phyloP scores from a whole-genome alignment of 2,113 vertebrate genomes.

The Sphyrna mokarran region DNA sequence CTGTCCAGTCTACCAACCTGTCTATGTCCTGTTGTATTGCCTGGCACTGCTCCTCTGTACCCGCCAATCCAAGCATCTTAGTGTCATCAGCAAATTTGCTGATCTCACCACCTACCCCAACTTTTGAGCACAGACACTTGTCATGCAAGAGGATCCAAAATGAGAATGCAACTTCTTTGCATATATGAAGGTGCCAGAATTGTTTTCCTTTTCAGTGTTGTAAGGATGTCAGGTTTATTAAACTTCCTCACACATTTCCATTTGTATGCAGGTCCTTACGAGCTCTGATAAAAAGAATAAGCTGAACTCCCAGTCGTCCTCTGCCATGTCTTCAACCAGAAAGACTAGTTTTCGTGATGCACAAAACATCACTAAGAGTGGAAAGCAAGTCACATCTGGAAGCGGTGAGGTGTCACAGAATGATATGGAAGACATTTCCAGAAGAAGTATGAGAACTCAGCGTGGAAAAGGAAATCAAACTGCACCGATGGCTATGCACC shows the following conservation, averaged over 20 bases:
- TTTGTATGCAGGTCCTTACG: not conserved
- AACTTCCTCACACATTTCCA: not conserved
- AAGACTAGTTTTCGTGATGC: not conserved
- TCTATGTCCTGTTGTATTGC: too few relatives aligned
- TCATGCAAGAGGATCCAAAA: not conserved
- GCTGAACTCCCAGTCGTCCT: not conserved
- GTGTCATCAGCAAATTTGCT: too few relatives aligned
- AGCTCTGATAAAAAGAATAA: not conserved
- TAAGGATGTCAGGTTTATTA: not conserved
- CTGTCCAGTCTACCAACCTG: too few relatives aligned
- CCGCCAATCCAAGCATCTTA: too few relatives aligned
- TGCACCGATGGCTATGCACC: not conserved
- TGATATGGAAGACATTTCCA: not conserved
- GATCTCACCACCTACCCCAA: too few relatives aligned
- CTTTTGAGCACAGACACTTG: not conserved
- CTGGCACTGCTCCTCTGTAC: too few relatives aligned
- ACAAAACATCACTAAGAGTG: not conserved
- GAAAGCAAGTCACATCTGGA: not conserved
- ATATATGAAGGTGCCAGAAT: not conserved
- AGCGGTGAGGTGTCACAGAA: not conserved
- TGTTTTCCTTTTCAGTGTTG: not conserved
- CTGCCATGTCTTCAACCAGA: not conserved
- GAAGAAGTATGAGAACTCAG: constrained; percentile 16
- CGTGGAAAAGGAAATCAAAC: not conserved
- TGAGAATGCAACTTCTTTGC: not conserved